These are phyloP conservation scores for Myocastor coypus DNA, from an alignment of 2,113 vertebrate genomes.

Conservation along the genomic window DNA sequence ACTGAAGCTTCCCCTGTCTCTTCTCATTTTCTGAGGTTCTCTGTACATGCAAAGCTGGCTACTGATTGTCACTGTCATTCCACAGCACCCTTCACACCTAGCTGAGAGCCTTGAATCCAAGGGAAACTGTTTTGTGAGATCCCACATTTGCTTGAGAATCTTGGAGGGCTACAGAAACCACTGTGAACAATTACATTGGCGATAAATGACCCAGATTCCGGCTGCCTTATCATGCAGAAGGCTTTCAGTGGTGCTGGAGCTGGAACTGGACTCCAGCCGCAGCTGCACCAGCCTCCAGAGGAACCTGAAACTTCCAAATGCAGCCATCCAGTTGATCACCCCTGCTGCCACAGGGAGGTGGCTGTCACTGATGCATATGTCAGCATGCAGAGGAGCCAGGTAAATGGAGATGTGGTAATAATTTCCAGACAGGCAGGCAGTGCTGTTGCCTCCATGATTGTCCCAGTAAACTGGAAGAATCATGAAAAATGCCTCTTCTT, in stretches of 20 bases:
- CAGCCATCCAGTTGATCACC: slow-evolving; percentile 48
- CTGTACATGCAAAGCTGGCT: not conserved
- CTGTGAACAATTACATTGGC: not conserved
- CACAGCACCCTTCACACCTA: not conserved
- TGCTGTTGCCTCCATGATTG: not conserved
- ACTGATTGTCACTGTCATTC: too few species aligned
- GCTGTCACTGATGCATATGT: not conserved
- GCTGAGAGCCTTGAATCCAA: not conserved
- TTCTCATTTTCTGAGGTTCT: not conserved
- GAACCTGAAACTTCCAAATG: slow-evolving; percentile 32
- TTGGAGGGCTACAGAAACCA: not conserved
- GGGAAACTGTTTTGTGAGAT: not conserved
- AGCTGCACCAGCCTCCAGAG: not conserved
- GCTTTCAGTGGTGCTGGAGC: not conserved
- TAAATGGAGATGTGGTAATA: slow-evolving; percentile 27
- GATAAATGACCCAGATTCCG: not conserved
- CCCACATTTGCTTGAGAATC: not conserved
- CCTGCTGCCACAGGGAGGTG: not conserved
- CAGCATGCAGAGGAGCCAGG: slow-evolving; percentile 24
- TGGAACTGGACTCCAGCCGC: slow-evolving; percentile 31
- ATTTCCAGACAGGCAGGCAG: slow-evolving; percentile 47
- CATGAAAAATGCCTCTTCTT: slow-evolving; percentile 62
- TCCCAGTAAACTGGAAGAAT: slow-evolving; percentile 34
- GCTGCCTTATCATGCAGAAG: not conserved
- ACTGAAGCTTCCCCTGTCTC: not conserved